These are phyloP conservation scores for Galagoides demidoff DNA, from an alignment of 2,797 vertebrate species.

Conservation along the genomic window DNA sequence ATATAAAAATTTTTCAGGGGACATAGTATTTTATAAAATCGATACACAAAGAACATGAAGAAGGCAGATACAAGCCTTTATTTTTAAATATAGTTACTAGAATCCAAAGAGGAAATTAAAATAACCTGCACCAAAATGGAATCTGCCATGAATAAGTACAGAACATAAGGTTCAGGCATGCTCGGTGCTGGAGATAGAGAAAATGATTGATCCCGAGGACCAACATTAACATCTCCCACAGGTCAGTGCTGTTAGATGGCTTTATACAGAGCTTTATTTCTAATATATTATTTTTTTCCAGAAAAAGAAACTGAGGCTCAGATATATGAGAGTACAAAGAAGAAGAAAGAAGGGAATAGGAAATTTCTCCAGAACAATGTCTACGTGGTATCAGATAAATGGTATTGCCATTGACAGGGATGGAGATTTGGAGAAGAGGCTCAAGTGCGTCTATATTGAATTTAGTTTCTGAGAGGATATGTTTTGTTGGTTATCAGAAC, in stretches of 20 bases:
- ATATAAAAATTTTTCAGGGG: background rate
- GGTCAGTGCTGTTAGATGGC: background rate
- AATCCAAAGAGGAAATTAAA: background rate
- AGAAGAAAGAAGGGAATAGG: background rate
- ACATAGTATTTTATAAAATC: background rate
- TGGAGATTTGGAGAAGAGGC: constrained; percentile 36
- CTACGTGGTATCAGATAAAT: constrained; percentile 25
- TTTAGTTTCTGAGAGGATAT: constrained; percentile 48
- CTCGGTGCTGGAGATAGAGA: background rate
- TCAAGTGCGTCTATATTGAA: constrained; percentile 45
- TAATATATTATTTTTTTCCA: background rate
- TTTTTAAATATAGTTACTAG: background rate
- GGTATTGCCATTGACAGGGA: background rate
- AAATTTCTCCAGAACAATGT: background rate
- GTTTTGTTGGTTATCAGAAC: constrained; percentile 63
- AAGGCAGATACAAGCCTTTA: background rate
- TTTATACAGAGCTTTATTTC: background rate
- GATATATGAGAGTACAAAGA: background rate
- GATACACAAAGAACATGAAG: background rate
- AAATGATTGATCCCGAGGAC: background rate
- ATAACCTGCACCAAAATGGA: background rate
- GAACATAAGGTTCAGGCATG: background rate
- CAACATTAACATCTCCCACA: background rate
- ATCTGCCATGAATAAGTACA: background rate
- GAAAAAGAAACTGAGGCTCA: background rate